Conservation (phyloP, 2,113 vertebrate species). For the Corvus cornix region DNA sequence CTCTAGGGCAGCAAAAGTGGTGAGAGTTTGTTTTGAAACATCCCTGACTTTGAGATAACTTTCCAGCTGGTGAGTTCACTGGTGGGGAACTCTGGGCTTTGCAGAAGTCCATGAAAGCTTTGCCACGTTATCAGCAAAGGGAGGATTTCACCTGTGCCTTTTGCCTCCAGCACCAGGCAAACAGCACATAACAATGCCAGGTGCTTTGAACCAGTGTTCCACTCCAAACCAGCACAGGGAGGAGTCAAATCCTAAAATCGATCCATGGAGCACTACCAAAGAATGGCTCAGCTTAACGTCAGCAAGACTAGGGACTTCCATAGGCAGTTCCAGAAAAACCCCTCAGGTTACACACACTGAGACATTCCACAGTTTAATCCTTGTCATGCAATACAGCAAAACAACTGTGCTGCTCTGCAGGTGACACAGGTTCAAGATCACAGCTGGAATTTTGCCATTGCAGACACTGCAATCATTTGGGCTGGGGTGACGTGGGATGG, state of each 20-base stretch:
- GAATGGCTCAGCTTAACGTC: background rate
- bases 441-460: background rate
- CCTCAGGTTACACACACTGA: background rate
- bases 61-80: background rate
- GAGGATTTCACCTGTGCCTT: background rate
- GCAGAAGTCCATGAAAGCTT: background rate
- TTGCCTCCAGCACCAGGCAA: background rate
- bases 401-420: background rate
- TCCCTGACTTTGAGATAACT: background rate
- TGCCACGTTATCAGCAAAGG: background rate
- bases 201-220: background rate
- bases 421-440: background rate
- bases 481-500: background rate
- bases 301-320: background rate
- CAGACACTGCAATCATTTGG: background rate
- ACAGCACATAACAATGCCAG: background rate
- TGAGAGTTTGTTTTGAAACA: background rate
- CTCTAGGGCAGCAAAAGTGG: background rate
- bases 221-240: background rate
- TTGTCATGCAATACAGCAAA: background rate
- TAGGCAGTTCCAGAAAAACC: background rate
- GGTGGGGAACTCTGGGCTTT: background rate
- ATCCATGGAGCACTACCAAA: background rate
- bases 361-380: background rate
- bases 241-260: background rate